Percentiles rank a stretch among this genome's conserved stretches.
These are phyloP conservation scores for Drosophila lutescens DNA, from an alignment of 2,888 invertebrate genomes.

Conservation along the genomic window DNA sequence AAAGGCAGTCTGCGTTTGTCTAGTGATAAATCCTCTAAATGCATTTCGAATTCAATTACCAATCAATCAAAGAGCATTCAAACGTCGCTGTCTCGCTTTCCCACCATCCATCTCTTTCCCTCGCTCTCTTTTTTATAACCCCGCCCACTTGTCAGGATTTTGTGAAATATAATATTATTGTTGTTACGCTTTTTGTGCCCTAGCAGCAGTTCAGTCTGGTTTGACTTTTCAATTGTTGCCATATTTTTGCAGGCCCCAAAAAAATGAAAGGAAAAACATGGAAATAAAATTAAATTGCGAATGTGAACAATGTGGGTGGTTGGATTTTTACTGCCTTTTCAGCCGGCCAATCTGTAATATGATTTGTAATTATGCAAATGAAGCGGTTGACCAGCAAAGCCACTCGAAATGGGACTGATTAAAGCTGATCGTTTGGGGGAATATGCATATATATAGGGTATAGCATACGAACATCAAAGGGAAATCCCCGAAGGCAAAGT, in stretches of 20 bases:
- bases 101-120: constrained; percentile 1
- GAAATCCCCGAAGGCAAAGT: constrained; percentile 14
- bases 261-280: constrained; percentile 39
- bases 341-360: constrained; percentile 57
- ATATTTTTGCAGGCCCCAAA: constrained; percentile 56
- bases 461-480: constrained; percentile 15
- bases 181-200: constrained; percentile 40
- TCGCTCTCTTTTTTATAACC: neutral
- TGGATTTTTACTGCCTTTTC: neutral
- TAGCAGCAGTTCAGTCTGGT: constrained; percentile 10
- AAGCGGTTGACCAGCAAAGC: constrained; percentile 29
- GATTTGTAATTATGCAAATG: constrained; percentile 76
- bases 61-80: constrained; percentile 45
- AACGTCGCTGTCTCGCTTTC: constrained; percentile 28
- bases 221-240: constrained; percentile 68
- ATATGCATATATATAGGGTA: neutral
- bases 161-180: constrained; percentile 43
- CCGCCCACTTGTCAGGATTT: neutral
- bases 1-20: constrained; percentile 19
- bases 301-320: constrained; percentile 28
- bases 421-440: constrained; percentile 19
- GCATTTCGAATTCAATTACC: constrained; percentile 41
- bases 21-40: constrained; percentile 30
- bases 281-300: constrained; percentile 46
- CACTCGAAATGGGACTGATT: constrained; percentile 14